Evolutionary conservation across 2,113 vertebrate species (phyloP).

Genomic region (Lamprologus tigripictilis): DNA sequence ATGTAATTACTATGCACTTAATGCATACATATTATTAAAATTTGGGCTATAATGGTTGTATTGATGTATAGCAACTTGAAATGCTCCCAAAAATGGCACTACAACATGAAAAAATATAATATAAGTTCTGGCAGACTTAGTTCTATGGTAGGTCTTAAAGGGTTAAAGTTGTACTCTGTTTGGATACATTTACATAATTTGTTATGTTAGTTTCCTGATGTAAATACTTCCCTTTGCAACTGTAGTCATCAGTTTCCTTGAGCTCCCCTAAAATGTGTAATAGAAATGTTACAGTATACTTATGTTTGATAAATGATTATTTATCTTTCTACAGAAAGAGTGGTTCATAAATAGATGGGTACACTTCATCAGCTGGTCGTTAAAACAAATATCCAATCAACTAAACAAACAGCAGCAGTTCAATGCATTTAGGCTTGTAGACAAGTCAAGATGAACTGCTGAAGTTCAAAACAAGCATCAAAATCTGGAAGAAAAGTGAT

Average conservation of each 20-base stretch:
- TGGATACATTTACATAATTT: background rate
- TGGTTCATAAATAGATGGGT: background rate
- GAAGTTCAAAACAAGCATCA: background rate
- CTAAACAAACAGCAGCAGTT: background rate
- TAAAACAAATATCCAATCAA: background rate
- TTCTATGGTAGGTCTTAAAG: background rate
- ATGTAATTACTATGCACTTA: background rate
- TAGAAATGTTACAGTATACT: background rate
- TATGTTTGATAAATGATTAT: background rate
- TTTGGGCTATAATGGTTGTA: background rate
- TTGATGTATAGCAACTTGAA: background rate
- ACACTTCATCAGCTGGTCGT: background rate
- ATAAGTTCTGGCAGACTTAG: accelerated
- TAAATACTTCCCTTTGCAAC: background rate
- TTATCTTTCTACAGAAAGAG: background rate
- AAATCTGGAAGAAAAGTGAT: background rate
- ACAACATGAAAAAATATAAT: background rate
- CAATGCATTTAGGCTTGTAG: background rate
- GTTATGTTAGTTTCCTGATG: background rate
- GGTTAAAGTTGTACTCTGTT: background rate
- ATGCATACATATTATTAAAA: background rate
- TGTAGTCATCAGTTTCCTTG: background rate
- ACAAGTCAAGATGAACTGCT: background rate
- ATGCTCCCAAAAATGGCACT: background rate
- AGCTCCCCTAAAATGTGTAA: background rate